Conservation (phyloP, 2,797 vertebrate genomes). For the Neosilurus mollespiculum region DNA sequence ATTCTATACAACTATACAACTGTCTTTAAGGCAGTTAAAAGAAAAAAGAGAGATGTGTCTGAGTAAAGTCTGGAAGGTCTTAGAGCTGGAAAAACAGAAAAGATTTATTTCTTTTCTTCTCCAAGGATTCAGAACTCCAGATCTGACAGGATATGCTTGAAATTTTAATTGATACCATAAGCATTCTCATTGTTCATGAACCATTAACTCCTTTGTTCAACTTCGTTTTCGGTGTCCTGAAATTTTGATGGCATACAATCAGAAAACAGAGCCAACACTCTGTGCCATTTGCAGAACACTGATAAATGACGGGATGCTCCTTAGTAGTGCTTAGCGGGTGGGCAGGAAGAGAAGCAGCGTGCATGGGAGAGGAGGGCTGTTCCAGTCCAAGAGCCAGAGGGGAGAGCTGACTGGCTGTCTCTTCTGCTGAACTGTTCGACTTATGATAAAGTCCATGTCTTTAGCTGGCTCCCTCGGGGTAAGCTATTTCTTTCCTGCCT, state of each 20-base stretch:
- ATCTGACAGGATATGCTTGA: conserved; percentile 31
- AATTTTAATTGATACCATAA: conserved; percentile 37
- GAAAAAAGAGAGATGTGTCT: conserved; percentile 21
- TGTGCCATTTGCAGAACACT: conserved; percentile 22
- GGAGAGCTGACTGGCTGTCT: conserved; percentile 62
- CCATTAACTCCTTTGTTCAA: conserved; percentile 14
- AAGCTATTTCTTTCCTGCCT: conserved; percentile 65
- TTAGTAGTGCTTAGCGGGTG: conserved; percentile 48
- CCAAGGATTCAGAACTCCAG: conserved; percentile 11
- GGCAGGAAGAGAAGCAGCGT: conserved; percentile 29
- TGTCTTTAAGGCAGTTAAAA: conserved; percentile 35
- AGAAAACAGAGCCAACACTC: conserved; percentile 21
- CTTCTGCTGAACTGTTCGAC: conserved; percentile 66
- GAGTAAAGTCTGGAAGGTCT: conserved; percentile 17
- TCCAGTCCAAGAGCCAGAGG: conserved; percentile 36
- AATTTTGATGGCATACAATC: conserved; percentile 34
- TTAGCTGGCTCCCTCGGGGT: conserved; percentile 62
- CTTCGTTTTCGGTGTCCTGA: conserved; percentile 39
- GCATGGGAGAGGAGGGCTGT: conserved; percentile 41
- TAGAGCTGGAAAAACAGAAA: conserved; percentile 6
- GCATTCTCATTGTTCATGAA: conserved; percentile 26
- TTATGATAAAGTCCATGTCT: conserved; percentile 69
- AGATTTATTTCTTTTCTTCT: conserved; percentile 9
- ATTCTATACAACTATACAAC: conserved; percentile 2
- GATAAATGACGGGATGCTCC: conserved; percentile 45